Evolutionary conservation across 2,113 vertebrate species (phyloP).

Genomic region (Sterrhoptilus dennistouni): DNA sequence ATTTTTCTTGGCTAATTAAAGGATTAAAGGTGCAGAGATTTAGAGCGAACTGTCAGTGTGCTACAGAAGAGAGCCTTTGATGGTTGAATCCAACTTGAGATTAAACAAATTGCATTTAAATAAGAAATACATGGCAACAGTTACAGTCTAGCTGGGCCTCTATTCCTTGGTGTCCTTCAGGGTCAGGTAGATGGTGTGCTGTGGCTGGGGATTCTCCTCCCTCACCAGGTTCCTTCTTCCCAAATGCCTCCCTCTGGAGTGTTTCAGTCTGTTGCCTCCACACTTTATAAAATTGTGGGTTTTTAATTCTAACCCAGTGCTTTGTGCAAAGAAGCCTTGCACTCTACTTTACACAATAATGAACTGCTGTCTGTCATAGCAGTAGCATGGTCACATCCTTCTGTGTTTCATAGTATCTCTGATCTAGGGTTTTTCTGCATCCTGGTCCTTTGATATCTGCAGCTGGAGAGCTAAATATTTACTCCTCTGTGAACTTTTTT

Average conservation of each 20-base stretch:
- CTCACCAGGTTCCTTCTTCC: neutral
- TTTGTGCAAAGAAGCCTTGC: neutral
- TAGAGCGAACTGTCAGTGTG: conserved; percentile 21
- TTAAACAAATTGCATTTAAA: conserved; percentile 64
- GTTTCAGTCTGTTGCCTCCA: neutral
- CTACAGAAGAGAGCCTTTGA: conserved; percentile 34
- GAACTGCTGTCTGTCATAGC: neutral
- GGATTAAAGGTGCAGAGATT: conserved; percentile 56
- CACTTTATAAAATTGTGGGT: neutral
- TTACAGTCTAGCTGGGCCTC: neutral
- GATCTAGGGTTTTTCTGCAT: neutral
- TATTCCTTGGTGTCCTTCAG: neutral
- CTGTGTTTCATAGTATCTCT: neutral
- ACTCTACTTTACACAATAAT: rapidly evolving
- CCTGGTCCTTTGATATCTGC: neutral
- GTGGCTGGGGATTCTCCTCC: neutral
- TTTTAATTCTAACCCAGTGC: neutral
- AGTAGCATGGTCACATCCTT: neutral
- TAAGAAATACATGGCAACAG: conserved; percentile 22
- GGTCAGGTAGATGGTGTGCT: neutral
- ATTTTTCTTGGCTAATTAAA: conserved; percentile 64
- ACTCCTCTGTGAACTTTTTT: neutral
- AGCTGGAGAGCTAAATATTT: neutral
- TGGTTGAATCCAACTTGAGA: conserved; percentile 40
- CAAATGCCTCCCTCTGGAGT: neutral